Percentiles rank a stretch among this genome's conserved stretches.
phyloP scores from a whole-genome alignment of 1,140 invertebrate genomes.

The Manduca sexta region DNA sequence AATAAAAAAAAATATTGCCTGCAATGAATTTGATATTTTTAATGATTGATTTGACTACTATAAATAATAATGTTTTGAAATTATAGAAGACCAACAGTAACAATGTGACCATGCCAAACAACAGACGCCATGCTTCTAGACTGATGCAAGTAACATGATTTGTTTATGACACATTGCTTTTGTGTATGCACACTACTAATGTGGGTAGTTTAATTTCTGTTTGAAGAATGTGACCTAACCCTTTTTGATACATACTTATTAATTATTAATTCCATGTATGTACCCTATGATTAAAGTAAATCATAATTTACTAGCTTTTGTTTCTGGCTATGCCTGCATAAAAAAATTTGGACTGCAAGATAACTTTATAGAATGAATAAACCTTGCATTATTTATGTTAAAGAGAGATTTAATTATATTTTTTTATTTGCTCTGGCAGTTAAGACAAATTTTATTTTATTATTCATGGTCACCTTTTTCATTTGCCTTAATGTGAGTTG shows the following conservation, averaged over 20 bases:
- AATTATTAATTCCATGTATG: no score
- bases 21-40: background rate
- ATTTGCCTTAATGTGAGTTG: no score
- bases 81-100: conserved; percentile 71
- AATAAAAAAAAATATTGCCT: background rate
- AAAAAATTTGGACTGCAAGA: no score
- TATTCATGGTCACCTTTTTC: no score
- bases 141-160: conserved; percentile 68
- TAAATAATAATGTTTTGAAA: conserved; percentile 33
- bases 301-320: no score
- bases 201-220: background rate
- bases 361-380: no score
- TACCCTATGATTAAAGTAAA: no score
- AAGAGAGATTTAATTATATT: no score
- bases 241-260: background rate
- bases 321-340: no score
- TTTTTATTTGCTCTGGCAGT: no score
- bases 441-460: no score
- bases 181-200: conserved; percentile 33
- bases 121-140: conserved; percentile 55
- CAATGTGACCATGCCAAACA: conserved; percentile 36
- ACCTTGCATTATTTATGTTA: no score
- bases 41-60: background rate
- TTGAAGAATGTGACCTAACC: conserved; percentile 2
- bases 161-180: conserved; percentile 56